phyloP scores from a whole-genome alignment of 1,140 invertebrate genomes.

The Drosophila navojoa region DNA sequence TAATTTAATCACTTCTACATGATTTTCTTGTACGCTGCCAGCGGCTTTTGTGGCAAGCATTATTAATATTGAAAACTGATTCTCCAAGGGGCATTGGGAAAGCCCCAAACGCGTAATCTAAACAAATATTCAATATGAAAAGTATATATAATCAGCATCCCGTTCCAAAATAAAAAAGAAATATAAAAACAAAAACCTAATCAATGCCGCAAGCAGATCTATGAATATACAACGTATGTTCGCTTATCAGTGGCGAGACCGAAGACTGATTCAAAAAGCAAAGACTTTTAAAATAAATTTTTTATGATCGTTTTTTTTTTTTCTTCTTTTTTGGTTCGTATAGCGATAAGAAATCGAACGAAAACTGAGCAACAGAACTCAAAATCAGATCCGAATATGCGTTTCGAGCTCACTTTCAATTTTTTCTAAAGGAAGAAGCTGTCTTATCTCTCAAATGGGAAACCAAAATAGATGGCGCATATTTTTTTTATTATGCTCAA shows the following conservation, averaged over 20 bases:
- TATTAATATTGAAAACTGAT: constrained; percentile 64
- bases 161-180: no score
- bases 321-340: no score
- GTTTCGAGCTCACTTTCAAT: constrained; percentile 22
- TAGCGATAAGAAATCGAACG: constrained; percentile 31
- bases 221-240: constrained; percentile 5
- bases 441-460: constrained; percentile 18
- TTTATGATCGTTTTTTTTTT: constrained; percentile 21
- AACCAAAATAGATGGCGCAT: neutral
- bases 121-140: constrained; percentile 12
- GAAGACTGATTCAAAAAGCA: constrained; percentile 18
- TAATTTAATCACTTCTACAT: constrained; percentile 83
- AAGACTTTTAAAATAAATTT: constrained; percentile 11
- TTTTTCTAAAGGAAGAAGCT: constrained; percentile 7
- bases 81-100: constrained; percentile 35
- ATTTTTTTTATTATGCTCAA: constrained; percentile 7
- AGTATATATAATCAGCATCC: no score
- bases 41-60: constrained; percentile 54
- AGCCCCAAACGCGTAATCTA: constrained; percentile 36
- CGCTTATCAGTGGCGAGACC: constrained; percentile 29
- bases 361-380: constrained; percentile 4
- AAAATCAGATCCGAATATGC: constrained; percentile 50
- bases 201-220: constrained; percentile 7
- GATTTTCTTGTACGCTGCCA: constrained; percentile 62
- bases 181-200: neutral